Evolutionary conservation across 1,140 invertebrate species (phyloP), one percentile per base, ranked within the genome.

Genomic region (Aphelinus atriplicis): DNA sequence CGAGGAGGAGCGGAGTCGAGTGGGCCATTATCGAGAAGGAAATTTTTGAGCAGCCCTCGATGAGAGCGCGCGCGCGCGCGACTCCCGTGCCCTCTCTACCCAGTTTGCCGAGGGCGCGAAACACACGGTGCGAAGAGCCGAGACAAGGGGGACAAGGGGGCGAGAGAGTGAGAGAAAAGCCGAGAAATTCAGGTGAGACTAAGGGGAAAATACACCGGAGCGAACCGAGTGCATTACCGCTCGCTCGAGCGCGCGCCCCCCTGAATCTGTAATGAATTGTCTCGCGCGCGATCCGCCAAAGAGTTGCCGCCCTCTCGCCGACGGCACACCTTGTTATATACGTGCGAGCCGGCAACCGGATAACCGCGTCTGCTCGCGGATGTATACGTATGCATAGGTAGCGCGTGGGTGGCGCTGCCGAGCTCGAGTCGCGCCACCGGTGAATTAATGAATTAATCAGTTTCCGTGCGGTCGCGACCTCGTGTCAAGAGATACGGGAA

Each of bases 381-480:
- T 53, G 4, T 53, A 53, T 53, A 53, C 9, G 9, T 53, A 53
- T 26, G 26, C 26, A 26, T 26, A 26, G 26, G 26, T 26, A 26
- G 26, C 26, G 26, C 26, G 26, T 26, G 26, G 26, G 26, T 26
- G 26, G 26, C 26, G 26, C 26, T 26, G 26, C 26, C 26, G 26
- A 26, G 26, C 26, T 26, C 26, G 26, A 26, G 26, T 26, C 26
- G n/a, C 45, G 26, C 9, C 42, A 48, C 58, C 71, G 53, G 60
- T 66, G 56, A 73, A 66, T 66, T 65, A 67, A 60, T 73, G 71
- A 65, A 73, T 66, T 73, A 46, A 73, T 73, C 58, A 71, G 66
- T 66, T n/a, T 45, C 1, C 55, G 1, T 5, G 3, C 47, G 60
- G 1, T 51, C 47, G 47, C 9, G 4, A 6, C 51, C 10, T 53